phyloP scores from a whole-genome alignment of 2,797 vertebrate genomes.

The Champsocephalus gunnari region DNA sequence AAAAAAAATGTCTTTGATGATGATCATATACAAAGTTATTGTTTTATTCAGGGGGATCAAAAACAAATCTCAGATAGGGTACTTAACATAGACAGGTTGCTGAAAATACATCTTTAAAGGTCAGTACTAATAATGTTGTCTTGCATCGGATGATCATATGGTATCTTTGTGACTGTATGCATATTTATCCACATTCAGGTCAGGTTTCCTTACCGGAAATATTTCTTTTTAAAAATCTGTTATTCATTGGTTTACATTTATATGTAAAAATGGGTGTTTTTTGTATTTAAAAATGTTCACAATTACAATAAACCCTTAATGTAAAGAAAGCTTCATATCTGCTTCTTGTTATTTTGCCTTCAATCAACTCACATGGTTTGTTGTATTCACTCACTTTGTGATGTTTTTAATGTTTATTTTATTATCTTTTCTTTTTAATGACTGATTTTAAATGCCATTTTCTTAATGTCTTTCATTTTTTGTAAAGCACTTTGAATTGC shows the following conservation, averaged over 20 bases:
- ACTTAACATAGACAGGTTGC: slow-evolving; percentile 3
- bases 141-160: slow-evolving; percentile 17
- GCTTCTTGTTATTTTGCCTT: background rate
- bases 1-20: background rate
- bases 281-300: slow-evolving; percentile 64
- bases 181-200: slow-evolving; percentile 49
- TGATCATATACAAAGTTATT: slow-evolving; percentile 11
- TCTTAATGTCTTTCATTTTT: no score
- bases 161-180: slow-evolving; percentile 27
- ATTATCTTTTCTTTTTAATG: no score
- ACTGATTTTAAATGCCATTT: no score
- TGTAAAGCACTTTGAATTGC: no score
- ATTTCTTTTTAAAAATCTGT: slow-evolving; percentile 26
- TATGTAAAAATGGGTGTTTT: slow-evolving; percentile 35
- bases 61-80: slow-evolving; percentile 9
- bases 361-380: slow-evolving; percentile 3
- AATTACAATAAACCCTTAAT: slow-evolving; percentile 82
- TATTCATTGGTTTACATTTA: slow-evolving; percentile 44
- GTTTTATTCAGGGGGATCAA: slow-evolving; percentile 14
- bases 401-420: no score
- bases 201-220: slow-evolving; percentile 35
- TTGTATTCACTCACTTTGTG: slow-evolving; percentile 13
- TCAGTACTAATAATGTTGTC: slow-evolving; percentile 33
- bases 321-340: slow-evolving; percentile 1
- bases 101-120: slow-evolving; percentile 25